These are phyloP conservation scores for Pteronura brasiliensis DNA, from an alignment of 2,113 vertebrate genomes.

Conservation along the genomic window DNA sequence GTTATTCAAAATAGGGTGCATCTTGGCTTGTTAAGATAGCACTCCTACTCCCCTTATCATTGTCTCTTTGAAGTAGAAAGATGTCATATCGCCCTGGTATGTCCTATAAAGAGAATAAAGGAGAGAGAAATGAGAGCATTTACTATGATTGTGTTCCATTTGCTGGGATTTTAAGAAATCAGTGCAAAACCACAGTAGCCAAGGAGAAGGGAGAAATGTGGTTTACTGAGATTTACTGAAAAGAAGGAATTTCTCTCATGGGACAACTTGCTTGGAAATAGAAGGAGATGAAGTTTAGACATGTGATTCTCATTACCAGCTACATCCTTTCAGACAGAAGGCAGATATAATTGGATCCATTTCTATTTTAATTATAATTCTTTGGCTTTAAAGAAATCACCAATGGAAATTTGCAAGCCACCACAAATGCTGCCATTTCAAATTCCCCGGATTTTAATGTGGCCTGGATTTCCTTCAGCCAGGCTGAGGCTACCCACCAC, in stretches of 20 bases:
- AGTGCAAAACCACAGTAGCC: slow-evolving; percentile 55
- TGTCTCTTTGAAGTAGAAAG: slow-evolving; percentile 34
- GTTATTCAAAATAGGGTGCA: background rate
- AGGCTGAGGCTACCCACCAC: slow-evolving; percentile 26
- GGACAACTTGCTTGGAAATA: slow-evolving; percentile 65
- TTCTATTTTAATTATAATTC: slow-evolving; percentile 71
- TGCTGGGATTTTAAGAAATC: slow-evolving; percentile 57
- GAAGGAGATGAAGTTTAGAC: slow-evolving; percentile 54
- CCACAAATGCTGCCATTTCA: slow-evolving; percentile 27
- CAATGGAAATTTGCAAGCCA: slow-evolving; percentile 53
- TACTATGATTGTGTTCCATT: background rate
- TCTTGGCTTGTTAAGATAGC: background rate
- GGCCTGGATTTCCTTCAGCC: background rate
- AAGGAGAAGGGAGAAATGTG: slow-evolving; percentile 48
- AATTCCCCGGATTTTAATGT: slow-evolving; percentile 33
- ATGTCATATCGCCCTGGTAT: background rate
- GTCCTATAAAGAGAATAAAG: slow-evolving; percentile 29
- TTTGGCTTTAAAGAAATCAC: slow-evolving; percentile 67
- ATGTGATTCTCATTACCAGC: slow-evolving; percentile 69
- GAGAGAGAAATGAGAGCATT: slow-evolving; percentile 43
- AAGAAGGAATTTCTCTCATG: slow-evolving; percentile 68
- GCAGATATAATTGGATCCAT: slow-evolving; percentile 61
- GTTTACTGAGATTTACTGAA: slow-evolving; percentile 68
- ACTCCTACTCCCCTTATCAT: background rate
- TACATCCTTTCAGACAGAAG: slow-evolving; percentile 66